Conservation (phyloP, 2,797 vertebrate species). For the Alosa sapidissima region DNA sequence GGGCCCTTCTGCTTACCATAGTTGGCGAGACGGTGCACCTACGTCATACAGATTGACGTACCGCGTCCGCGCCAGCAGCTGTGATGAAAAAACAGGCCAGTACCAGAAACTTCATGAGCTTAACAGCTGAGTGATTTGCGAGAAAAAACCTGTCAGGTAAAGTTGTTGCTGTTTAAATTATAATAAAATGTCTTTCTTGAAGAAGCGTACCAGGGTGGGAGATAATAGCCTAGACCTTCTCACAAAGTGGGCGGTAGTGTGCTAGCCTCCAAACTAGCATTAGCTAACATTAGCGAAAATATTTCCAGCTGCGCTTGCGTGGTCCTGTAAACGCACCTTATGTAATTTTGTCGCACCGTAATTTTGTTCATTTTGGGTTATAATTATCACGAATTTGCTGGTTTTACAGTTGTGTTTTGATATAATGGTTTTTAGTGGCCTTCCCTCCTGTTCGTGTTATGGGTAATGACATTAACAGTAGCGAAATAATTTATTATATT, state of each 20-base stretch:
- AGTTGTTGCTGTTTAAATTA: not conserved
- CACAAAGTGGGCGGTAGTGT: not conserved
- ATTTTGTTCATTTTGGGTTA: conserved; percentile 1
- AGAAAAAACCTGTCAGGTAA: not conserved
- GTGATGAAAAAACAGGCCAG: not conserved
- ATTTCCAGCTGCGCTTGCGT: conserved; percentile 40
- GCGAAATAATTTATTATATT: not conserved
- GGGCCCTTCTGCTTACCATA: conserved; percentile 22
- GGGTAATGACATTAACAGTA: not conserved
- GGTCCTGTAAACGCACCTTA: conserved; percentile 38
- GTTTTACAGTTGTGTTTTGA: not conserved
- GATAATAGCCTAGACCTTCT: not conserved
- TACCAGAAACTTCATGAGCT: conserved; percentile 5
- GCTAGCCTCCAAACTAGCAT: conserved; percentile 11
- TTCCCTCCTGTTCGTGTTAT: not conserved
- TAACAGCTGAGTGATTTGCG: not conserved
- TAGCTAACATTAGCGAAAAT: not conserved
- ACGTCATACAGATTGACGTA: conserved; percentile 11
- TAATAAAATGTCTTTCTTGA: not conserved
- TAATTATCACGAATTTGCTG: not conserved
- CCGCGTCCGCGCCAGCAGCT: not conserved
- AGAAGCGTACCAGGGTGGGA: not conserved
- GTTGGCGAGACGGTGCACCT: not conserved
- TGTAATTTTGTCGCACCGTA: conserved; percentile 51
- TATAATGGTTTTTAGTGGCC: not conserved